Conservation (phyloP, 2,888 invertebrate genomes). For the Polyploca ridens region DNA sequence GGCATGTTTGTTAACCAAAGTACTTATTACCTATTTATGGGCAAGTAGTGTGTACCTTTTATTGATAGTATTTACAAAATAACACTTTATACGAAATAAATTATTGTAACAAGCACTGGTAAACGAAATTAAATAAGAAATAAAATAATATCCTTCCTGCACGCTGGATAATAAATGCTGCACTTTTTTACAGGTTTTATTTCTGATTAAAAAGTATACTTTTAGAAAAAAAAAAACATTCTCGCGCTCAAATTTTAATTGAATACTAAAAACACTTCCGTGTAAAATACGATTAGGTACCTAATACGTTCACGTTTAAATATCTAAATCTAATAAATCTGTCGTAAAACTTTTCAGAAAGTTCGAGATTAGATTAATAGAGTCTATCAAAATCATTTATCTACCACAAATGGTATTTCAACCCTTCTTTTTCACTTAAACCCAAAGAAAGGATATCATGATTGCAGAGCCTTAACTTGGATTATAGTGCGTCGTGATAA, state of each 20-base stretch:
- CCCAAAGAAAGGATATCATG: neutral
- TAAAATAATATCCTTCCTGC: no score
- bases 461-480: neutral
- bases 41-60: no score
- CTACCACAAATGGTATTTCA: neutral
- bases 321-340: neutral
- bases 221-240: neutral
- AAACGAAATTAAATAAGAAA: no score
- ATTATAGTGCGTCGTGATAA: neutral
- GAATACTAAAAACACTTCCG: neutral
- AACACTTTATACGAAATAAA: no score
- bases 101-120: no score
- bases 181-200: neutral
- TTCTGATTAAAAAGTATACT: neutral
- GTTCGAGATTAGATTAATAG: neutral
- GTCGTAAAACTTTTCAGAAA: neutral
- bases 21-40: no score
- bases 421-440: slow-evolving; percentile 4
- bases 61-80: no score
- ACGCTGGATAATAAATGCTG: no score
- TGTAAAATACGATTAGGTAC: neutral
- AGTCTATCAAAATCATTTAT: neutral
- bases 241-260: neutral
- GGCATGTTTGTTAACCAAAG: no score
- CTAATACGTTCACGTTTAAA: no score